phyloP scores from a whole-genome alignment of 2,113 vertebrate species.

The Centropus bengalensis region DNA sequence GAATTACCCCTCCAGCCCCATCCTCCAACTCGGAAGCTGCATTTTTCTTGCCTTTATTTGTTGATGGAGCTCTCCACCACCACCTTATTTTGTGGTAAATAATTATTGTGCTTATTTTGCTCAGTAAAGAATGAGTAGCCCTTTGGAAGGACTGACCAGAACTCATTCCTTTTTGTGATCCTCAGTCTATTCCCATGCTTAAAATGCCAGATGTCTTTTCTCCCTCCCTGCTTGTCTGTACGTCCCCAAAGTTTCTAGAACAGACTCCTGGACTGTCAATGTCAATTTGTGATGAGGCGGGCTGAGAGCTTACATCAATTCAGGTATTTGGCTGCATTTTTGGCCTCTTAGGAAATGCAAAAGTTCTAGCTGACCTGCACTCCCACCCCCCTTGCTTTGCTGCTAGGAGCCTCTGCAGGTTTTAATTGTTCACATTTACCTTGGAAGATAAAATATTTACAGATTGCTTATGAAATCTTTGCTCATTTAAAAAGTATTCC shows the following conservation, averaged over 20 bases:
- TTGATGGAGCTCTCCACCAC: neutral
- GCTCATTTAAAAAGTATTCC: constrained; percentile 31
- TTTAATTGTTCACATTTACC: constrained; percentile 22
- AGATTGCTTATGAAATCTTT: constrained; percentile 52
- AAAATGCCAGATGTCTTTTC: neutral
- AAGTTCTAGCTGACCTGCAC: constrained; percentile 27
- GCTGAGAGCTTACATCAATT: neutral
- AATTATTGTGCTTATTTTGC: too few relatives aligned
- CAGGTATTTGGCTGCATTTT: neutral
- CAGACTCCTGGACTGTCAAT: neutral
- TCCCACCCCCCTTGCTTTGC: neutral
- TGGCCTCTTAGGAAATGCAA: neutral
- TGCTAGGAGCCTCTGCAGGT: neutral
- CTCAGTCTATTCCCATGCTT: rapidly evolving
- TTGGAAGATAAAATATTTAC: constrained; percentile 69
- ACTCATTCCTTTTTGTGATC: neutral
- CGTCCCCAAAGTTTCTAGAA: neutral
- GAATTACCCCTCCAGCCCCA: neutral
- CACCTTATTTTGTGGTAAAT: neutral
- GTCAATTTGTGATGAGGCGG: neutral
- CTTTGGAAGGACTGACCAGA: neutral
- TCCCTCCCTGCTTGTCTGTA: neutral
- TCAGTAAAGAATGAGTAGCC: too few relatives aligned
- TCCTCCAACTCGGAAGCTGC: neutral
- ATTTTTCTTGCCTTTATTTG: neutral